Evolutionary conservation across 2,888 invertebrate species (phyloP).

Genomic region (Acrocera orbiculus): DNA sequence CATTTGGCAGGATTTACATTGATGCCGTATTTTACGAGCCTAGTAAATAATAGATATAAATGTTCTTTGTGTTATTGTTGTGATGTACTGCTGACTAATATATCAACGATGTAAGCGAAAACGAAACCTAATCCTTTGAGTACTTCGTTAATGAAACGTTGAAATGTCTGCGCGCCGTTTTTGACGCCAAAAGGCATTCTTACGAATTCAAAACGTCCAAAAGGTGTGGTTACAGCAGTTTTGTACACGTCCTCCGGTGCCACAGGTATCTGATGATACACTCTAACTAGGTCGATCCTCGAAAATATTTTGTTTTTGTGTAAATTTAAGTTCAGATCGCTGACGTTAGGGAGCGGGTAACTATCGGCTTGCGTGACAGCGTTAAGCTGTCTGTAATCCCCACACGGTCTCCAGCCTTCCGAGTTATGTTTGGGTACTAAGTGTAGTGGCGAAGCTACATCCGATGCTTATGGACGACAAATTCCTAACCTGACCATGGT

Average conservation of each 20-base stretch:
- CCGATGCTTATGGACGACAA: conserved; percentile 14
- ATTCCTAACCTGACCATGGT: conserved; percentile 14
- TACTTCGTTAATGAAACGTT: conserved; percentile 14
- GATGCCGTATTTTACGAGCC: conserved; percentile 12
- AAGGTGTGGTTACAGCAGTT: conserved; percentile 21
- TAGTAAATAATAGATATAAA: conserved; percentile 8
- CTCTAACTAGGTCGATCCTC: conserved; percentile 14
- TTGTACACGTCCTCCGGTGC: conserved; percentile 18
- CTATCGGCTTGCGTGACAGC: conserved; percentile 2
- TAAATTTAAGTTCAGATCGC: conserved; percentile 3
- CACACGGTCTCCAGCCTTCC: conserved; percentile 5
- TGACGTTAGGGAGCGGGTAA: conserved; percentile 5
- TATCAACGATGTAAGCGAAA: conserved; percentile 16
- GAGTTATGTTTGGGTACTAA: conserved; percentile 13
- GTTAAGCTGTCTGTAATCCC: too few relatives aligned
- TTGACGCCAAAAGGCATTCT: conserved; percentile 20
- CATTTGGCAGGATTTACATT: conserved; percentile 12
- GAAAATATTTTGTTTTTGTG: conserved; percentile 11
- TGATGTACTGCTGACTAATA: conserved; percentile 12
- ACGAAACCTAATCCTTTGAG: conserved; percentile 12
- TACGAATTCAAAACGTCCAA: conserved; percentile 19
- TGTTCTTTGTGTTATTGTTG: conserved; percentile 11
- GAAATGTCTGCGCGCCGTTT: background rate
- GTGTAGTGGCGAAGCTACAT: conserved; percentile 16
- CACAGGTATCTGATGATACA: conserved; percentile 22